Conservation (phyloP, 2,797 vertebrate genomes). For the Peromyscus aztecus region DNA sequence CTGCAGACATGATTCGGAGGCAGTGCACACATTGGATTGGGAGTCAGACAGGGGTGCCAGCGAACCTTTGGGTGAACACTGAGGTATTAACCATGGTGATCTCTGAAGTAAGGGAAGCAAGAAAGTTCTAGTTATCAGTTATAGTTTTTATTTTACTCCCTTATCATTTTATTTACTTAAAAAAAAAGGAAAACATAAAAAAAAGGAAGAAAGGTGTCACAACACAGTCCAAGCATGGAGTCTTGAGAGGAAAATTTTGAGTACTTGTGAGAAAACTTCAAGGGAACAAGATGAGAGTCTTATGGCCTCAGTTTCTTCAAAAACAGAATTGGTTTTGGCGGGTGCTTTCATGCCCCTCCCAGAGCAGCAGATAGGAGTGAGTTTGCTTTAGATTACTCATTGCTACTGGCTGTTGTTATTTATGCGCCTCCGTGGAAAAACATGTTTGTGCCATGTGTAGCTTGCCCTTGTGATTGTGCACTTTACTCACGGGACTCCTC, state of each 20-base stretch:
- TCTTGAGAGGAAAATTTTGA: too few relatives aligned
- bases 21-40: neutral
- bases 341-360: neutral
- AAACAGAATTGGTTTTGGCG: neutral
- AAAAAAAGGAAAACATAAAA: neutral
- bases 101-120: neutral
- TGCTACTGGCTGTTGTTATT: neutral
- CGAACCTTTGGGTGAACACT: neutral
- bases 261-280: neutral
- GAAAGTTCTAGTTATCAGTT: neutral
- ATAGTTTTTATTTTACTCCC: neutral
- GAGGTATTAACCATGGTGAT: neutral
- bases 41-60: neutral
- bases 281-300: neutral
- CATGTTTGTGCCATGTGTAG: neutral
- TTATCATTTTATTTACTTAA: neutral
- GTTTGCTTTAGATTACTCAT: neutral
- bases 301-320: neutral
- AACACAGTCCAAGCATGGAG: neutral
- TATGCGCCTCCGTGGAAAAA: rapidly evolving
- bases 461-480: neutral
- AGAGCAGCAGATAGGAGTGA: neutral
- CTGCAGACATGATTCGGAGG: neutral
- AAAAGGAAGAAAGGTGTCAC: neutral
- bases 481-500: neutral